Evolutionary conservation across 2,113 vertebrate species (phyloP), one percentile per base, ranked within the genome.

Genomic region (Amazona vittata): DNA sequence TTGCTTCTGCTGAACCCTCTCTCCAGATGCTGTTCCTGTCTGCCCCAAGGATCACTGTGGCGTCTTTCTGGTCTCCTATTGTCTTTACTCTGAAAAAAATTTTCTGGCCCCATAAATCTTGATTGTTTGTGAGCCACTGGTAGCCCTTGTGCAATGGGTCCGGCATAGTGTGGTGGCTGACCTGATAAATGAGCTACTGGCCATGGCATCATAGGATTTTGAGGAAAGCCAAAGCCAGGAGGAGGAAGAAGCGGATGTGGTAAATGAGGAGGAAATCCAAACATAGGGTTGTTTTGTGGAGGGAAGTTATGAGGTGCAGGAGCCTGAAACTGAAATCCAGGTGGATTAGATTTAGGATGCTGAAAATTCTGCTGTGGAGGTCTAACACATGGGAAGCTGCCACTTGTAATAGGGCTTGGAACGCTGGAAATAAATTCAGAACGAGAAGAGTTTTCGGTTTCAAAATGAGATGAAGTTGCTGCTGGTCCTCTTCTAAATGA

Each of bases 31-130:
- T 98, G 98, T 8, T 98, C 98, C 89, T 98, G 98, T 95, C 98
- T 99, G 93, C 99, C 99, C 98, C 99, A 99, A 33, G 98, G 98
- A 93, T 99, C 99, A 1, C 97, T 98, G 92, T 99, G 98, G 29
- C 97, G 98, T 91, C 98, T 98, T 94, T 99, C 99, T 18, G 96
- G 95, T 55, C 98, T 98, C 92, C 98, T 98, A 76, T 94, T 85
- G 41, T 99, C 98, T 97, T 98, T 99, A 94, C 92, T 90, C 41
- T 98, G 98, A 80, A 97, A 97, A 77, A 98, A 98, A 65, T 97
- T 98, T 62, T 98, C 97, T 60, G 98, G 97, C 62, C 98, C 98
- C 15, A 98, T 86, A 95, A 96, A 98, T 87, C 98, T 97, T 69
- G 98, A 96, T 5, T 95, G 95, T 64, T 98, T 96, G 83, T 97